These are phyloP conservation scores for Solenopsis invicta DNA, from an alignment of 1,140 invertebrate species.

Conservation along the genomic window DNA sequence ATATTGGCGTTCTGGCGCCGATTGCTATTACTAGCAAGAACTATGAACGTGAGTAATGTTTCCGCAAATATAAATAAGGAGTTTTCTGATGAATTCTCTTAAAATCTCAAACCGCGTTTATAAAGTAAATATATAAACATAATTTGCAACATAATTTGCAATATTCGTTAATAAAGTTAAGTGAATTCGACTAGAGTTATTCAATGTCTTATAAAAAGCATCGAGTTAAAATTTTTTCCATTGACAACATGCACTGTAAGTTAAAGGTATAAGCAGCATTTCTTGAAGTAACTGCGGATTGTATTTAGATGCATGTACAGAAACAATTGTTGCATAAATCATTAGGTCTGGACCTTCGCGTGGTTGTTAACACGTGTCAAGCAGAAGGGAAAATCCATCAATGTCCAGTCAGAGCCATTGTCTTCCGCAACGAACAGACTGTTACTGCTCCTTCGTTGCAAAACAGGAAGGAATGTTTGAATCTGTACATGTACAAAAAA, in stretches of 20 bases:
- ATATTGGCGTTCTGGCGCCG: background rate
- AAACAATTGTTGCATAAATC: conserved; percentile 14
- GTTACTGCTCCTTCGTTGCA: conserved; percentile 14
- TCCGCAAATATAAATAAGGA: conserved; percentile 16
- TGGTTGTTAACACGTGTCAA: conserved; percentile 33
- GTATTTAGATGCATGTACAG: background rate
- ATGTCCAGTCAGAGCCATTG: conserved; percentile 44
- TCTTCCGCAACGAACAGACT: conserved; percentile 24
- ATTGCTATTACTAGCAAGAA: conserved; percentile 31
- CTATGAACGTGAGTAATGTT: background rate
- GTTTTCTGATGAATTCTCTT: background rate
- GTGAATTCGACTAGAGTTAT: background rate
- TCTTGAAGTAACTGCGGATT: background rate
- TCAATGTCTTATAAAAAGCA: background rate
- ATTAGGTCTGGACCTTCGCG: background rate
- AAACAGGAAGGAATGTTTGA: conserved; percentile 15
- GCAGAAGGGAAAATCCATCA: conserved; percentile 36
- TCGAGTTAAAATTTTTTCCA: background rate
- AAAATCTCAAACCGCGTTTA: background rate
- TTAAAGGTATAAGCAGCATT: background rate
- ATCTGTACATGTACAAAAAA: background rate
- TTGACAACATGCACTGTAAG: background rate
- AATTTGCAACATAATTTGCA: background rate
- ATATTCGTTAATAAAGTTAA: conserved; percentile 5
- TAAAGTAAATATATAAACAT: background rate